Conservation (phyloP, 2,113 vertebrate species). For the Stigmatopora nigra region DNA sequence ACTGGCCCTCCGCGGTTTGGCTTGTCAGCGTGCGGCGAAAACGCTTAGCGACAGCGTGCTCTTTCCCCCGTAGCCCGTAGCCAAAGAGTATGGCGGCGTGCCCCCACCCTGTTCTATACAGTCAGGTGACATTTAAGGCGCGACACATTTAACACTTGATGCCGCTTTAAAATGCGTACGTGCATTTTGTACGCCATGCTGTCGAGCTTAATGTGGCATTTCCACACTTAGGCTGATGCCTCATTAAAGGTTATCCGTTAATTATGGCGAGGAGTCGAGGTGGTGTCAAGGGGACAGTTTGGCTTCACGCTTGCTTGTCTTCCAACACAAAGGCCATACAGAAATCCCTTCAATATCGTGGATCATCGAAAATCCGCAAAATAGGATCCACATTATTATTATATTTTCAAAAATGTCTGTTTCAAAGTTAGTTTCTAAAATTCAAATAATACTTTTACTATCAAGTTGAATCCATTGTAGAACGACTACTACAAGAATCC, state of each 20-base stretch:
- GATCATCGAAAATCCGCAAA: too few species aligned
- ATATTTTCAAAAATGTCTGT: background rate
- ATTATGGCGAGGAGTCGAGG: constrained; percentile 63
- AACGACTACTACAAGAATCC: too few species aligned
- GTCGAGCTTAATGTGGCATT: constrained; percentile 63
- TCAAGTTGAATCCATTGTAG: too few species aligned
- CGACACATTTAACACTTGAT: constrained; percentile 40
- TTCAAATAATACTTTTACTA: too few species aligned
- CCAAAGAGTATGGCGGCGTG: constrained; percentile 39
- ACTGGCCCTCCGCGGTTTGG: constrained; percentile 15
- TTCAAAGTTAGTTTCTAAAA: background rate
- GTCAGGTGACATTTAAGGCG: constrained; percentile 61
- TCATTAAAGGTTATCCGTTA: constrained; percentile 76
- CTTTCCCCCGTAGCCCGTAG: constrained; percentile 38
- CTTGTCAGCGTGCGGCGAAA: constrained; percentile 20
- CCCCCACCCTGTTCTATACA: constrained; percentile 21
- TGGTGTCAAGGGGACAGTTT: constrained; percentile 36
- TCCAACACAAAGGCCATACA: constrained; percentile 5
- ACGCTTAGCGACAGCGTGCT: constrained; percentile 51
- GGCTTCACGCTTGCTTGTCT: constrained; percentile 12
- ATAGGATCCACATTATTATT: too few species aligned
- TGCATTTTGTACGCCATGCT: constrained; percentile 16
- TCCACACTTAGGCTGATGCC: constrained; percentile 46
- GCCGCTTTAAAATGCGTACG: constrained; percentile 11
- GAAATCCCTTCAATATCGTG: too few species aligned